Base-by-base conservation (phyloP, 1,140 invertebrate species). In the Cydia amplana region DNA sequence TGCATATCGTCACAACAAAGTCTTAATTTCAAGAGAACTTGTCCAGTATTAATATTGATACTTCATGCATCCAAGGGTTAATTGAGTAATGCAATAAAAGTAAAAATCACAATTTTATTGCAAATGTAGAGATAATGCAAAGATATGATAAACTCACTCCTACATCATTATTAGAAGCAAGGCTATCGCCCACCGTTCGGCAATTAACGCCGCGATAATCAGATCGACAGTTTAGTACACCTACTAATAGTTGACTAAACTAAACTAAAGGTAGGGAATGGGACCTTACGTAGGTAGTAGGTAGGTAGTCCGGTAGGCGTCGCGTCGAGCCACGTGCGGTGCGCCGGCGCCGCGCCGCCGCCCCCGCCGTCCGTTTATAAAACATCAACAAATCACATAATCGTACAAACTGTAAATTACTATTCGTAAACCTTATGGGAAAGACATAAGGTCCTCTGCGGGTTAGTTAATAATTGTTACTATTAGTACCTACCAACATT, bases 151-250 rank as follows among this genome's bases (percentile, higher is more conserved):
- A 18, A 40, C 14, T 36, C 18, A 40, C 28, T 36, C 65, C 65
- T 36, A 70, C 65, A 14, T 3, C 0, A 28, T 67, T 65, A 65
- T 36, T 67, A 36, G 64, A 7, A 43, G 65, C 65, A 70, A 70
- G 65, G 65, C 65, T 70, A 12, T 70, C 65, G 65, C 65, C 65
- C 65, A 70, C 65, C n/a, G n/a, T 67, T 32, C 16, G 6, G n/a
- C 65, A 70, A 70, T 70, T 70, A 70, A 36, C 32, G 64, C 3
- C 4, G 65, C 9, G 65, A 70, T 70, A 70, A 70, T 70, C 65
- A 70, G 65, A 40, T 70, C 65, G 55, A 70, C 65, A 70, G 32
- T 70, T 70, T 43, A 70, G 65, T 70, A 7, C 65, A 70, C 36
- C 65, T 70, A 70, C 65, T 40, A 70, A 70, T 40, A 32, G 32